phyloP scores from a whole-genome alignment of 2,113 vertebrate species.

The Cyanoderma ruficeps region DNA sequence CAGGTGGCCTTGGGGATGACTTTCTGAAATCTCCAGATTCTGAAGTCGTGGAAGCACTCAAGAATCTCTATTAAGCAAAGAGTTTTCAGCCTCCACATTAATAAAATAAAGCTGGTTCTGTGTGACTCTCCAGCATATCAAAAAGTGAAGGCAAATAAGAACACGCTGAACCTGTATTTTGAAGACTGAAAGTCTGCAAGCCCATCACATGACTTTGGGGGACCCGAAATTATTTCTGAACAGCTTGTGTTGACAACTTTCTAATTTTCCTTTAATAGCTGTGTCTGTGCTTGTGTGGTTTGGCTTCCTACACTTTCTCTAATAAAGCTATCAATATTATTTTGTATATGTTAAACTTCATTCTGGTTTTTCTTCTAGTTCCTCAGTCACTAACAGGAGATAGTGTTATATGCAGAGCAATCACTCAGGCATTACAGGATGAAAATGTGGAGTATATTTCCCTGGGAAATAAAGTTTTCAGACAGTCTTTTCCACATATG shows the following conservation, averaged over 20 bases:
- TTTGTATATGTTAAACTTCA: background rate
- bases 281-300: background rate
- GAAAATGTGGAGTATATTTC: constrained; percentile 21
- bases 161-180: background rate
- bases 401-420: background rate
- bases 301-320: background rate
- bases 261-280: constrained; percentile 26
- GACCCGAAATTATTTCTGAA: constrained; percentile 17
- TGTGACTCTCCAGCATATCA: background rate
- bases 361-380: constrained; percentile 13
- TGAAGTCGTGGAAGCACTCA: background rate
- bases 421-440: background rate
- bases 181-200: background rate
- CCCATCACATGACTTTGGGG: background rate
- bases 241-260: background rate
- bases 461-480: constrained; percentile 7
- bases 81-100: background rate
- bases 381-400: background rate
- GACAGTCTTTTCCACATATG: background rate
- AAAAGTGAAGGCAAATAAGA: background rate
- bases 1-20: background rate
- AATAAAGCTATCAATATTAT: background rate
- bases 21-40: background rate
- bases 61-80: background rate
- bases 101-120: background rate